These are phyloP conservation scores for Hucho hucho DNA, from an alignment of 2,113 vertebrate species.

Conservation along the genomic window DNA sequence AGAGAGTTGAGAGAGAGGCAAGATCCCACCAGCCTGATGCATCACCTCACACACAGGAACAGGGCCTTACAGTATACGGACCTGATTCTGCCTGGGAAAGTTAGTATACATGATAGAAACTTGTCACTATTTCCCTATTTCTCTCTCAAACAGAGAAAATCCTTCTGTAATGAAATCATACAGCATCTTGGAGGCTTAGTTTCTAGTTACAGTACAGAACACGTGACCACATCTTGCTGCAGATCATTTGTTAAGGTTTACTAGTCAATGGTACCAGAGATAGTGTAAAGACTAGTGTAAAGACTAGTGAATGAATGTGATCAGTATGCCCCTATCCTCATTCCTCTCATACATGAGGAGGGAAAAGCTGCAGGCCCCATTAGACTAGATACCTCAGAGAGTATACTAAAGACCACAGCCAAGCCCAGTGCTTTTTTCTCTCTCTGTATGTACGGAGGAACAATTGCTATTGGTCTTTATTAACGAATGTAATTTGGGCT, in stretches of 20 bases:
- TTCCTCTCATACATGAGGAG: slow-evolving; percentile 53
- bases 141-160: background rate
- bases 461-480: slow-evolving; percentile 28
- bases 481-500: slow-evolving; percentile 29
- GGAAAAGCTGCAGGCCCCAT: slow-evolving; percentile 23
- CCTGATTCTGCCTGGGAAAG: slow-evolving; percentile 65
- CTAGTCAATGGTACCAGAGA: background rate
- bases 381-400: slow-evolving; percentile 13
- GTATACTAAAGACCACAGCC: slow-evolving; percentile 23
- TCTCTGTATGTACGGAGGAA: slow-evolving; percentile 9
- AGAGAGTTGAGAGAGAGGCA: slow-evolving; percentile 25
- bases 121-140: slow-evolving; percentile 44
- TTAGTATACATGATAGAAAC: slow-evolving; percentile 64
- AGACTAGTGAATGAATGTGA: background rate
- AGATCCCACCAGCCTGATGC: slow-evolving; percentile 53
- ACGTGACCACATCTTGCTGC: background rate
- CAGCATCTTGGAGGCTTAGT: background rate
- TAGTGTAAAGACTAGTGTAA: background rate
- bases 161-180: background rate
- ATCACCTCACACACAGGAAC: slow-evolving; percentile 42
- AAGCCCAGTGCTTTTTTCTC: slow-evolving; percentile 3
- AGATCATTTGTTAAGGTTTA: background rate
- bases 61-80: slow-evolving; percentile 41
- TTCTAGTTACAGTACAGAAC: background rate
- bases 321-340: slow-evolving; percentile 31